phyloP scores from a whole-genome alignment of 2,797 vertebrate genomes.

The Macropodus opercularis region DNA sequence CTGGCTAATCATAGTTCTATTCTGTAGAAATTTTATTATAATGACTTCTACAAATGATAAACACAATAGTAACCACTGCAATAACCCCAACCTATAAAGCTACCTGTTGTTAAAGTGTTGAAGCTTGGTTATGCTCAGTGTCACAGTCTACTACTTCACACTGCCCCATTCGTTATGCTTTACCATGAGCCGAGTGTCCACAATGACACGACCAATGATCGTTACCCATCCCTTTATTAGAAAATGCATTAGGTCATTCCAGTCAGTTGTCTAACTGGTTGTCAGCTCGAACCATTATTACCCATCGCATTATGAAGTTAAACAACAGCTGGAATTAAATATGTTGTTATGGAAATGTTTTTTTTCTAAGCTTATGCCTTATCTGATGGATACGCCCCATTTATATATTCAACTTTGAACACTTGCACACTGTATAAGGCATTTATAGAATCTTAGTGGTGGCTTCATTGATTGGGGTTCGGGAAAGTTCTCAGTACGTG shows the following conservation, averaged over 20 bases:
- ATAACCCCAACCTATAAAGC: slow-evolving; percentile 48
- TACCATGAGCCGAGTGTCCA: too few species aligned
- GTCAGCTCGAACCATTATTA: not conserved
- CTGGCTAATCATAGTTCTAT: slow-evolving; percentile 30
- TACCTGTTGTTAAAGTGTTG: slow-evolving; percentile 2
- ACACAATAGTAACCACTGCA: slow-evolving; percentile 33
- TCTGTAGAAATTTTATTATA: slow-evolving; percentile 51
- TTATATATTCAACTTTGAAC: not conserved
- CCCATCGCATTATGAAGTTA: not conserved
- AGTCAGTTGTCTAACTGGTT: not conserved
- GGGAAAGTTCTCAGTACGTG: slow-evolving; percentile 33
- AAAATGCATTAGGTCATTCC: not conserved
- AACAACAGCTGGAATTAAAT: not conserved
- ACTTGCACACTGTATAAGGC: slow-evolving; percentile 6
- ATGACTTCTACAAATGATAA: slow-evolving; percentile 33
- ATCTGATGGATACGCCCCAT: not conserved
- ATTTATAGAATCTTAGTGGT: slow-evolving; percentile 7
- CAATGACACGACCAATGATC: too few species aligned
- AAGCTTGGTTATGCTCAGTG: slow-evolving; percentile 6
- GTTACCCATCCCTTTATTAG: too few species aligned
- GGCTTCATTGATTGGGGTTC: slow-evolving; percentile 55
- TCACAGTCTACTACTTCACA: not conserved
- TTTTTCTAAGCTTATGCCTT: not conserved
- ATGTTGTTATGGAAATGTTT: slow-evolving; percentile 1
- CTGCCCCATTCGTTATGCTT: not conserved